These are phyloP conservation scores for Drosophila fungiperda DNA, from an alignment of 2,888 invertebrate species.

Conservation along the genomic window DNA sequence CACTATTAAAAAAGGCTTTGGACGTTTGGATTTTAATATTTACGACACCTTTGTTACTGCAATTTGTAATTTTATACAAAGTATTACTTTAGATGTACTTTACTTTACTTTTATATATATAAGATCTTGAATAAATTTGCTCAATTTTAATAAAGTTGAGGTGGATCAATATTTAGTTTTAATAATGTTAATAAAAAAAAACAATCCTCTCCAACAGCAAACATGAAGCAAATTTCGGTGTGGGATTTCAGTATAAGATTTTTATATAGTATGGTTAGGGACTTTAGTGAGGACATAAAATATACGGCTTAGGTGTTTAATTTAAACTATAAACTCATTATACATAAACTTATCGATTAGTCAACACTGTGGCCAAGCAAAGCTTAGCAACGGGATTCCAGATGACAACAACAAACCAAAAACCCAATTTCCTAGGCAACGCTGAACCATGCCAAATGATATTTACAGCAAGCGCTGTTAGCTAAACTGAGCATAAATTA, in stretches of 20 bases:
- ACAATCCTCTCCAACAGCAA: neutral
- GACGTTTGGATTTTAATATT: neutral
- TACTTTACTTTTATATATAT: neutral
- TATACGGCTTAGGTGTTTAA: neutral
- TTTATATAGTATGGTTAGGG: neutral
- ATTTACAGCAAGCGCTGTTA: neutral
- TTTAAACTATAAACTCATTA: neutral
- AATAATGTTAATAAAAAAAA: neutral
- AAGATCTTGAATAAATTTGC: neutral
- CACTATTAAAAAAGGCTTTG: neutral
- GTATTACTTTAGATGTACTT: neutral
- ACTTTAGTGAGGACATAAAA: neutral
- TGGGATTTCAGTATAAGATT: neutral
- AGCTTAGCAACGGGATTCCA: conserved; percentile 12
- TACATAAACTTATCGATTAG: neutral
- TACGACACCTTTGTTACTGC: neutral
- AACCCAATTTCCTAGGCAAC: conserved; percentile 42
- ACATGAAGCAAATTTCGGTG: neutral
- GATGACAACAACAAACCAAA: neutral
- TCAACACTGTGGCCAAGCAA: neutral
- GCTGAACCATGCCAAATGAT: conserved; percentile 34
- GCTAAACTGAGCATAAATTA: neutral
- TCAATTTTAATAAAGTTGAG: neutral
- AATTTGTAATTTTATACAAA: neutral
- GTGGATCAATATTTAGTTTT: neutral